Evolutionary conservation across 2,113 vertebrate genomes (phyloP).

Genomic region (Sylvicapra grimmia): DNA sequence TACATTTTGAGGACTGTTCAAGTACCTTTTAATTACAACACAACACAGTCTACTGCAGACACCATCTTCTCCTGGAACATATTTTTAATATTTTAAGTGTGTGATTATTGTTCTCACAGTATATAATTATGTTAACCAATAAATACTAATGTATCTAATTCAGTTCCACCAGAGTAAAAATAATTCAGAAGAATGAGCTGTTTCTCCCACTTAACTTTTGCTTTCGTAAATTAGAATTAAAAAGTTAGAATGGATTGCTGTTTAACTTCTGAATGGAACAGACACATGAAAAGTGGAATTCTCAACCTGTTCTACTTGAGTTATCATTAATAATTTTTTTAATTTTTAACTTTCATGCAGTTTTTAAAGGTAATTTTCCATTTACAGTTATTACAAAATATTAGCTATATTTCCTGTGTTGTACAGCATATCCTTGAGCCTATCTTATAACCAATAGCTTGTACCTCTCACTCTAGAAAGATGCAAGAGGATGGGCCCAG

Average conservation of each 20-base stretch:
- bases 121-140: slow-evolving; percentile 59
- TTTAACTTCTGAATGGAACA: background rate
- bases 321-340: background rate
- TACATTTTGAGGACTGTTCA: slow-evolving; percentile 72
- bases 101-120: slow-evolving; percentile 63
- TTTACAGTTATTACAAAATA: background rate
- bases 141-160: slow-evolving; percentile 54
- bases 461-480: background rate
- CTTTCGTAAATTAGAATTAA: background rate
- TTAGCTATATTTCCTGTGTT: background rate
- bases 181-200: slow-evolving; percentile 30
- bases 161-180: slow-evolving; percentile 20
- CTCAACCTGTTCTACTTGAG: background rate
- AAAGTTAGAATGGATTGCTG: background rate
- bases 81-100: slow-evolving; percentile 62
- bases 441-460: background rate
- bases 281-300: background rate
- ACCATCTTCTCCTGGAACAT: slow-evolving; percentile 58
- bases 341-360: background rate
- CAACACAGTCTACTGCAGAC: slow-evolving; percentile 44
- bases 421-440: background rate
- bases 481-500: background rate
- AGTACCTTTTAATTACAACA: slow-evolving; percentile 71
- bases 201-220: slow-evolving; percentile 16
- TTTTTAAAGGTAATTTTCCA: background rate